Evolutionary conservation across 2,113 vertebrate genomes (phyloP).

Genomic region (Bambusicola thoracicus): DNA sequence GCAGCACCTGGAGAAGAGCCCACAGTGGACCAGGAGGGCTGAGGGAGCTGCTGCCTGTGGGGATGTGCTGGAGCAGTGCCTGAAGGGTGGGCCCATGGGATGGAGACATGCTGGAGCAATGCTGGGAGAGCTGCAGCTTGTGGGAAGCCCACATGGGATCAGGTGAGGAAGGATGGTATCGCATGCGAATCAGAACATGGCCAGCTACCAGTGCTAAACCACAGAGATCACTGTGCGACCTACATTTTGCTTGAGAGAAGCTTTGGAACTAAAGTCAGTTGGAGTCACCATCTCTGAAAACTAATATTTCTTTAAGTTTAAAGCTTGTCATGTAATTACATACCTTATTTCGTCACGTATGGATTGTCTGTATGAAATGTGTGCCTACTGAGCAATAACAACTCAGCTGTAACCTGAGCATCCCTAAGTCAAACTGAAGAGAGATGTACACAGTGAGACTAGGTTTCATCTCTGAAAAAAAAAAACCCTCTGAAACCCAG

Average conservation of each 20-base stretch:
- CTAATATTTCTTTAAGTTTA: not conserved
- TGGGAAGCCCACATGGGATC: not conserved
- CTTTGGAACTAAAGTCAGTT: not conserved
- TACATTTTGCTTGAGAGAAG: not conserved
- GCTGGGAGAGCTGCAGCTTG: not conserved
- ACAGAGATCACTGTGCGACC: not conserved
- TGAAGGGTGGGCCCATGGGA: not conserved
- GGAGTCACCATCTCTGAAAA: not conserved
- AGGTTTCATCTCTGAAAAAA: not conserved
- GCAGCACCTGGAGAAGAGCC: no score
- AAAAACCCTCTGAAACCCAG: not conserved
- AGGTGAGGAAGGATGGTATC: not conserved
- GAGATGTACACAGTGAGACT: accelerated
- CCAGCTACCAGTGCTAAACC: not conserved
- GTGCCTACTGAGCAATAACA: not conserved
- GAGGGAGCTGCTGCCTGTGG: no score
- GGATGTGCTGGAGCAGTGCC: no score
- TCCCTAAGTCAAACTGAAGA: not conserved
- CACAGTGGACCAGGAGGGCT: no score
- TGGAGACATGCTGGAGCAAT: not conserved
- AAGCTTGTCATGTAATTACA: not conserved
- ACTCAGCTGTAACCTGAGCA: not conserved
- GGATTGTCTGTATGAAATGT: not conserved
- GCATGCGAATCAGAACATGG: not conserved
- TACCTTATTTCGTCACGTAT: not conserved